Conservation (phyloP, 2,113 vertebrate genomes). For the Rhipidura dahli region DNA sequence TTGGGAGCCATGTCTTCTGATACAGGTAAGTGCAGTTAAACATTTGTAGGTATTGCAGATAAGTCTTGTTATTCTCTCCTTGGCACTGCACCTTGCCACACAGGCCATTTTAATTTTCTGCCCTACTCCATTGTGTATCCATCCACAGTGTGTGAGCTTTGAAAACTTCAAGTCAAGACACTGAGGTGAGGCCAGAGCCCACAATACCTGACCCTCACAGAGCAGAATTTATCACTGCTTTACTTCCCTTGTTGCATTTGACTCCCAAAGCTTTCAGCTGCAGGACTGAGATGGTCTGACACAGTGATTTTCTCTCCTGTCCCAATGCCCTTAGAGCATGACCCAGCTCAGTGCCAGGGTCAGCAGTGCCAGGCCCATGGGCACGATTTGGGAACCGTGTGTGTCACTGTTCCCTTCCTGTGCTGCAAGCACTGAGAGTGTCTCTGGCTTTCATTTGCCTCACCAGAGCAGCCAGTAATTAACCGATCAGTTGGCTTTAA, state of each 20-base stretch:
- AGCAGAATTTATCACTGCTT: neutral
- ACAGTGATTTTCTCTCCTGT: neutral
- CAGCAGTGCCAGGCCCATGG: neutral
- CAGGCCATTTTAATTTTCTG: neutral
- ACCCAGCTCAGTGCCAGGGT: neutral
- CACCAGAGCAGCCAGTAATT: neutral
- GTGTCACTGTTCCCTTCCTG: neutral
- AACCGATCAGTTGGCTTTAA: conserved; percentile 4
- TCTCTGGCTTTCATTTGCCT: neutral
- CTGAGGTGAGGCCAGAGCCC: neutral
- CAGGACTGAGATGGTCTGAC: neutral
- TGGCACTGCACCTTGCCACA: rapidly evolving
- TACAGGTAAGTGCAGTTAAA: neutral
- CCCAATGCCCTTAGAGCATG: neutral
- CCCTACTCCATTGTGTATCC: neutral
- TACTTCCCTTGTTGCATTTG: neutral
- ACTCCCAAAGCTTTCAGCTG: neutral
- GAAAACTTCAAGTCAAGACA: neutral
- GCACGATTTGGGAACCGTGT: neutral
- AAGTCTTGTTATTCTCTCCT: neutral
- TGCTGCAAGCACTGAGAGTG: neutral
- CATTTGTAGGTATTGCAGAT: neutral
- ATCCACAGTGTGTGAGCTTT: neutral
- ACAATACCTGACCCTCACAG: neutral
- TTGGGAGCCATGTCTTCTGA: neutral